Percentiles rank a stretch among this genome's conserved stretches.
These are phyloP conservation scores for Serilophus lunatus DNA, from an alignment of 2,113 vertebrate species.

Conservation along the genomic window DNA sequence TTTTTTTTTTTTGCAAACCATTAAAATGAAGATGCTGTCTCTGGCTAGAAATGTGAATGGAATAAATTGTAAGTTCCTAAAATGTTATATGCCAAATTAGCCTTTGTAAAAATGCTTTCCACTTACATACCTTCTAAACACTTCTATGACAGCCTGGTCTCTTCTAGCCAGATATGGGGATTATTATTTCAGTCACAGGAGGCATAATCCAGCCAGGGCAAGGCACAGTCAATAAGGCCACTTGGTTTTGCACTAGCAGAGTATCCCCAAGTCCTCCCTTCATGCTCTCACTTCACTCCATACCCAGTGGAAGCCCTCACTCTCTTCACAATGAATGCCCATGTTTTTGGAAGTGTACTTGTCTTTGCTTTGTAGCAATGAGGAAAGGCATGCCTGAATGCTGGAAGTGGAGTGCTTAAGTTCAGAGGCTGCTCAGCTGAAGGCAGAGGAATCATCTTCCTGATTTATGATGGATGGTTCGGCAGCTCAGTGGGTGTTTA, in stretches of 20 bases:
- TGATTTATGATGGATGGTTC: background rate
- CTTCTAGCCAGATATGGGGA: background rate
- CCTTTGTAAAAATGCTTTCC: conserved; percentile 36
- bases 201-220: background rate
- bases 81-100: conserved; percentile 35
- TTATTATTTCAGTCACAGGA: conserved; percentile 42
- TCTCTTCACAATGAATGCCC: fast-evolving
- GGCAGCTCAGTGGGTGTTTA: background rate
- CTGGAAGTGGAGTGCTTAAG: background rate
- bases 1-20: background rate
- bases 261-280: background rate
- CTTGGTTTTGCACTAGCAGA: background rate
- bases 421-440: background rate
- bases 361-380: background rate
- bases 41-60: conserved; percentile 6
- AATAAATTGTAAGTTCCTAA: conserved; percentile 51
- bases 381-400: background rate
- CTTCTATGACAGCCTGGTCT: conserved; percentile 18
- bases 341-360: background rate
- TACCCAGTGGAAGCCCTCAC: background rate
- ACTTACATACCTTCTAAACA: conserved; percentile 31
- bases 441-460: background rate
- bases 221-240: background rate
- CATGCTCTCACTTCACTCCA: fast-evolving
- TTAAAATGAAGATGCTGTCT: conserved; percentile 28